Base-by-base conservation (phyloP, 2,888 invertebrate genomes). In the Prosapia bicincta region DNA sequence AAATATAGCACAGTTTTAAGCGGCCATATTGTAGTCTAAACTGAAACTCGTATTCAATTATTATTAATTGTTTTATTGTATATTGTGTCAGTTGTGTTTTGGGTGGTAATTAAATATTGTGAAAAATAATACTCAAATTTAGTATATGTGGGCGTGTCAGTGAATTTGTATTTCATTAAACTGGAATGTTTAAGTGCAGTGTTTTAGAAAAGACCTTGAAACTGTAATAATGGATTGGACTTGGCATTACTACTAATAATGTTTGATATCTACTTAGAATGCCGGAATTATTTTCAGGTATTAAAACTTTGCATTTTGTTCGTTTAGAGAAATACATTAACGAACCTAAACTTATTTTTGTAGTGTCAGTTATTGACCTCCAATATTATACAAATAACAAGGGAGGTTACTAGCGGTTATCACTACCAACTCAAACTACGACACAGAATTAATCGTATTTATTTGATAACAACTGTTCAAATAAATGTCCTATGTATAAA, bases 21-120 rank as follows among this genome's bases (percentile, higher is more conserved):
- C 77, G 75, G 77, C 77, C 77, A 77, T 77, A 77, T 77, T 77
- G 77, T 75, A 75, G 74, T 65, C 32, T 71, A 66, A 75, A 72
- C 66, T 75, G 26, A 69, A 68, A 26, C 54, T 73, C 15, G 30
- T 43, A 38, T 54, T 68, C 28, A 69, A 38, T 54, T 68, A n/a
- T 69, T 25, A 30, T 26, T 9, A 28, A 65, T 25, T 65, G 38
- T 69, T 65, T 74, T 20, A 25, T 1, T 69, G 68, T 69, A 54
- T 20, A 23, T n/a, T 30, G 69, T 54, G 54, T 54, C 54, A 54
- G 3, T 54, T 20, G n/a, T 54, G 20, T 54, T 54, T 54, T n/a
- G 20, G 54, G 54, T 54, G 20, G 20, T 2, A 20, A 54, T 20
- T 15, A n/a, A 54, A 54, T 20, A 20, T 54, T 54, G n/a, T 54